Conservation (phyloP, 1,140 invertebrate genomes). For the Agrypnia vestita region DNA sequence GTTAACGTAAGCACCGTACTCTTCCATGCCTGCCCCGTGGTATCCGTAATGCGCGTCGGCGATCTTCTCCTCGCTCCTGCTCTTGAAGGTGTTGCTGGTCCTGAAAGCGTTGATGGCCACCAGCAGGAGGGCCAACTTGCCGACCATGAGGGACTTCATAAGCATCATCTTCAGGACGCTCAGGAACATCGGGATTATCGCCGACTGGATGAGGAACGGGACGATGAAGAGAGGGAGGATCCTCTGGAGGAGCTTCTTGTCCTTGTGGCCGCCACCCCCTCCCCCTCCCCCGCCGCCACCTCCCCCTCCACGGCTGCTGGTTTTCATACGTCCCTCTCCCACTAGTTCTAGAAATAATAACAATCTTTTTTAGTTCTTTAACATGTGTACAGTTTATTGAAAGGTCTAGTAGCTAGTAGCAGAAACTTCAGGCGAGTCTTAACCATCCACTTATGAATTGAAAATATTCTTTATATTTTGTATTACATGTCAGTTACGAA, state of each 20-base stretch:
- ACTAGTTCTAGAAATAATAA: not conserved
- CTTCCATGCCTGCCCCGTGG: slow-evolving; percentile 71
- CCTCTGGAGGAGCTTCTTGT: slow-evolving; percentile 74
- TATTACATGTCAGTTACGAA: no score
- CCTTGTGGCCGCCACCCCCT: slow-evolving; percentile 68
- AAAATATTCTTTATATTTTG: no score
- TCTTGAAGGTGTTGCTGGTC: slow-evolving; percentile 70
- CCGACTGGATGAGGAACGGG: slow-evolving; percentile 78
- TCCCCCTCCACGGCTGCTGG: not conserved
- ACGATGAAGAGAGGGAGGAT: slow-evolving; percentile 77
- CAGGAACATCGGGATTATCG: slow-evolving; percentile 76
- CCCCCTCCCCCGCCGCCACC: not conserved
- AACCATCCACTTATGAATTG: no score
- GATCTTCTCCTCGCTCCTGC: slow-evolving; percentile 65
- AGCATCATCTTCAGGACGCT: slow-evolving; percentile 77
- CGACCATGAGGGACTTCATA: slow-evolving; percentile 77
- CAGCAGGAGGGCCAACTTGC: slow-evolving; percentile 77
- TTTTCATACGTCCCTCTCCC: no score
- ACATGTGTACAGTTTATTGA: no score
- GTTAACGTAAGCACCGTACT: slow-evolving; percentile 73
- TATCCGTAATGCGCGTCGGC: slow-evolving; percentile 73
- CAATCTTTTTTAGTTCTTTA: no score
- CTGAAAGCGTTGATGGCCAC: slow-evolving; percentile 76
- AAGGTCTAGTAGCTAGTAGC: no score
- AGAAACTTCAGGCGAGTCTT: no score